Conservation (phyloP, 2,888 invertebrate species). For the Meiosimyza platycephala region DNA sequence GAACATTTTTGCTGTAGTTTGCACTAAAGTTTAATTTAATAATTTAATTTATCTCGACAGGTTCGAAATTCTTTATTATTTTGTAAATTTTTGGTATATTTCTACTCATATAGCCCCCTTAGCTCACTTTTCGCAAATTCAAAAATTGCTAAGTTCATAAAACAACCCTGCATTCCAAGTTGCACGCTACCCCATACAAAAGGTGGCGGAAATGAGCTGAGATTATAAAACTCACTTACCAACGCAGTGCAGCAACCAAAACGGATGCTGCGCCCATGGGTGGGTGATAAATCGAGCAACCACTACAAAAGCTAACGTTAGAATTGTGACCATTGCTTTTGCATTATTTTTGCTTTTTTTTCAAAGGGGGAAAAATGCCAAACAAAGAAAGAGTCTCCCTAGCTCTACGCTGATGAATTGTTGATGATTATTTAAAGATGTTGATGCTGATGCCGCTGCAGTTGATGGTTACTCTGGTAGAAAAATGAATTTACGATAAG, state of each 20-base stretch:
- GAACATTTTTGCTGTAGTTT: no score
- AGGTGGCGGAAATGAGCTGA: constrained; percentile 40
- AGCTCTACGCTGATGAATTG: constrained; percentile 57
- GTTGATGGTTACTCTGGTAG: constrained; percentile 39
- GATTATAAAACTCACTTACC: constrained; percentile 40
- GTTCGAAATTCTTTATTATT: no score
- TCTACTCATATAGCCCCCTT: no score
- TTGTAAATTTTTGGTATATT: no score
- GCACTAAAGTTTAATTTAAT: no score
- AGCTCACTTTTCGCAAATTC: no score
- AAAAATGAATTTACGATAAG: constrained; percentile 47
- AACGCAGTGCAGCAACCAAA: constrained; percentile 7
- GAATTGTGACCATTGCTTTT: no score
- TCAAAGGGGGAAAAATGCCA: background rate
- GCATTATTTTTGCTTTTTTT: background rate
- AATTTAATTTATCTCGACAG: no score
- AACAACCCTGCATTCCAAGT: no score
- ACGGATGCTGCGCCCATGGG: constrained; percentile 6
- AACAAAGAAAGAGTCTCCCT: background rate
- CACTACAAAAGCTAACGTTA: constrained; percentile 32
- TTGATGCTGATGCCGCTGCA: constrained; percentile 41
- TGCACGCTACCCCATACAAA: background rate
- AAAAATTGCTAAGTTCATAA: no score
- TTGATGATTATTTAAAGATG: constrained; percentile 65
- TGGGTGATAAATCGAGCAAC: constrained; percentile 38